These are phyloP conservation scores for Acanthurus tractus DNA, from an alignment of 2,797 vertebrate genomes.

Conservation along the genomic window DNA sequence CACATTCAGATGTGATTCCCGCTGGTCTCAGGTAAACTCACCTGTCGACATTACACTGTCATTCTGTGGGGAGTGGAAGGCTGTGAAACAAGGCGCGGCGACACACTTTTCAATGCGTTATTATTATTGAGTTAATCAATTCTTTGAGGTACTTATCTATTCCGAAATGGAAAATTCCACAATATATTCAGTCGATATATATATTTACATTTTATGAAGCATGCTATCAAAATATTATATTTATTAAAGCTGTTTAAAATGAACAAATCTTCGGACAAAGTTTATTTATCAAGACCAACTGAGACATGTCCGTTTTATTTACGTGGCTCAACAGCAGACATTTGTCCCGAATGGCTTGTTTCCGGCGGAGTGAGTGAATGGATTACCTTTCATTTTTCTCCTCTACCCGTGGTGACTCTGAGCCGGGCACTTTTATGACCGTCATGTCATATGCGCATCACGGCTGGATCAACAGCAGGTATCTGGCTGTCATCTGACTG, in stretches of 20 bases:
- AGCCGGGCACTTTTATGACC: slow-evolving; percentile 2
- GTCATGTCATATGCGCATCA: slow-evolving; percentile 46
- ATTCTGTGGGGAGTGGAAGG: background rate
- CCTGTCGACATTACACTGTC: background rate
- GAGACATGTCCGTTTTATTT: background rate
- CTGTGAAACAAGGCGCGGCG: background rate
- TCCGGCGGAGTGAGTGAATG: background rate
- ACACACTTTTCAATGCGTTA: background rate
- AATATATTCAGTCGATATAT: fast-evolving
- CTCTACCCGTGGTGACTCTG: background rate
- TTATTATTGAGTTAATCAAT: fast-evolving
- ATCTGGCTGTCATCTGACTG: slow-evolving; percentile 62
- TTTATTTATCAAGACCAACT: background rate
- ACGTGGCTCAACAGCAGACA: background rate
- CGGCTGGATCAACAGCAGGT: slow-evolving; percentile 14
- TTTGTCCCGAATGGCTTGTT: background rate
- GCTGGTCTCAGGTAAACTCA: background rate
- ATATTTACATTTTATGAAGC: fast-evolving
- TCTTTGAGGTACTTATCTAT: background rate
- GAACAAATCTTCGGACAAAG: background rate
- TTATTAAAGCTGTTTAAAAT: too few relatives aligned
- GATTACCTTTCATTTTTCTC: too few relatives aligned
- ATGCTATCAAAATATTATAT: too few relatives aligned
- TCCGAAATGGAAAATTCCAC: background rate
- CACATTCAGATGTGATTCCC: background rate